A percentile compares a stretch with the other conserved stretches of the same genome.
Evolutionary conservation across 2,888 invertebrate genomes (phyloP).

Genomic region (Germaria angustata): DNA sequence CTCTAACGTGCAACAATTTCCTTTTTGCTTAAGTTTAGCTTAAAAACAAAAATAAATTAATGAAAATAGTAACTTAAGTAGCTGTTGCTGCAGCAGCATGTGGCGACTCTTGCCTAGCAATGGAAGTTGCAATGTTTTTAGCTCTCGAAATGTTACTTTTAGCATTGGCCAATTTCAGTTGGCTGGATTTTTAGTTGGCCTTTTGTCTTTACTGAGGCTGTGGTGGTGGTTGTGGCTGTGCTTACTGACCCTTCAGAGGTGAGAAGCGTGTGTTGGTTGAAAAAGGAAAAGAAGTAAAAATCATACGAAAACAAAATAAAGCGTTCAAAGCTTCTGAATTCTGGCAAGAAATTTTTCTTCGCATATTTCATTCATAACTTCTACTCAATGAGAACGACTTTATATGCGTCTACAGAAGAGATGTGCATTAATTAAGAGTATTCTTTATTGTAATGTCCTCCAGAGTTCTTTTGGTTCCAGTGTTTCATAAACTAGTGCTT

Average conservation of each 20-base stretch:
- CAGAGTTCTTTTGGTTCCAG: no score
- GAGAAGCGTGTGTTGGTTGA: slow-evolving; percentile 76
- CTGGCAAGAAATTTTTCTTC: not conserved
- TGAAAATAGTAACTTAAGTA: slow-evolving; percentile 58
- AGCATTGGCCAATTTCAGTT: not conserved
- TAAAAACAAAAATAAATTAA: slow-evolving; percentile 27
- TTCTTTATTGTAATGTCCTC: no score
- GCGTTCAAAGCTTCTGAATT: slow-evolving; percentile 55
- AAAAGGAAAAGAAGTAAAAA: slow-evolving; percentile 30
- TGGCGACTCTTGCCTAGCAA: slow-evolving; percentile 14
- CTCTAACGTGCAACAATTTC: slow-evolving; percentile 67
- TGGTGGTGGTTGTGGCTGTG: slow-evolving; percentile 6
- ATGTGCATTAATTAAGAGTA: no score
- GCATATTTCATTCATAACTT: no score
- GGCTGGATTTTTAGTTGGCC: not conserved
- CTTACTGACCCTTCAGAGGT: slow-evolving; percentile 75
- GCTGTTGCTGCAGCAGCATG: slow-evolving; percentile 41
- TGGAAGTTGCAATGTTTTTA: not conserved
- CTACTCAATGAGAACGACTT: no score
- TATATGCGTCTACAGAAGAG: no score
- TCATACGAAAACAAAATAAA: slow-evolving; percentile 18
- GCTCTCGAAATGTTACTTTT: not conserved
- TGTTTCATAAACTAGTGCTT: no score
- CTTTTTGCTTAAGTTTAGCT: slow-evolving; percentile 41
- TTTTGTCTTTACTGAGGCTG: slow-evolving; percentile 21